Conservation (phyloP, 2,888 invertebrate species). For the Megamerina dolium region DNA sequence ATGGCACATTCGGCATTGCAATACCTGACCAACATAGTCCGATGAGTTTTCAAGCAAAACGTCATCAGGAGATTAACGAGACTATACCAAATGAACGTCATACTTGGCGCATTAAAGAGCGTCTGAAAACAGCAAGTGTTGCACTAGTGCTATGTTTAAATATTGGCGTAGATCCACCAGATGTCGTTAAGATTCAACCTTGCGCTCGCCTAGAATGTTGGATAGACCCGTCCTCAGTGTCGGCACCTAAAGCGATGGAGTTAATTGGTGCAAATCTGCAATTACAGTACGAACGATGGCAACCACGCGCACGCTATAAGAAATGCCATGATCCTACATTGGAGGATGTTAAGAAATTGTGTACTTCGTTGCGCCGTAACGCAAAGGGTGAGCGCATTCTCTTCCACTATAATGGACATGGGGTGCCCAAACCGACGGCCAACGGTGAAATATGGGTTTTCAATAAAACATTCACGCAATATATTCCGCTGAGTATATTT, state of each 20-base stretch:
- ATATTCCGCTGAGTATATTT: constrained; percentile 96
- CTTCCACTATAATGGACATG: constrained; percentile 99
- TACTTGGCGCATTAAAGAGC: constrained; percentile 89
- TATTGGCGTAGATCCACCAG: constrained; percentile 99
- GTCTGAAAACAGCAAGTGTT: constrained; percentile 99
- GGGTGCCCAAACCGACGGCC: constrained; percentile 93
- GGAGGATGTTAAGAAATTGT: constrained; percentile 96
- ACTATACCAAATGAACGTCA: constrained; percentile 62
- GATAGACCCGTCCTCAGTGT: constrained; percentile 88
- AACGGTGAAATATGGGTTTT: constrained; percentile 99
- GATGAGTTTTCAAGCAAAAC: constrained; percentile 40
- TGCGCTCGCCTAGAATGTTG: constrained; percentile 95
- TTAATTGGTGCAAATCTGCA: constrained; percentile 86
- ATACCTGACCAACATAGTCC: constrained; percentile 32
- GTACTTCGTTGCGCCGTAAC: constrained; percentile 87
- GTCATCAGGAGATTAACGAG: constrained; percentile 66
- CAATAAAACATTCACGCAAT: constrained; percentile 97
- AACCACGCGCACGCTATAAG: constrained; percentile 95
- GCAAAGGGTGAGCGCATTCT: constrained; percentile 97
- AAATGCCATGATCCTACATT: constrained; percentile 95
- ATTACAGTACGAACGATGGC: constrained; percentile 97
- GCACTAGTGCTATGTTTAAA: constrained; percentile 95
- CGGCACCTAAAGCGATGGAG: constrained; percentile 87
- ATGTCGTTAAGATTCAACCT: constrained; percentile 93
- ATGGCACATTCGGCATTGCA: constrained; percentile 21